These are phyloP conservation scores for Riparia riparia DNA, from an alignment of 2,113 vertebrate species.

Conservation along the genomic window DNA sequence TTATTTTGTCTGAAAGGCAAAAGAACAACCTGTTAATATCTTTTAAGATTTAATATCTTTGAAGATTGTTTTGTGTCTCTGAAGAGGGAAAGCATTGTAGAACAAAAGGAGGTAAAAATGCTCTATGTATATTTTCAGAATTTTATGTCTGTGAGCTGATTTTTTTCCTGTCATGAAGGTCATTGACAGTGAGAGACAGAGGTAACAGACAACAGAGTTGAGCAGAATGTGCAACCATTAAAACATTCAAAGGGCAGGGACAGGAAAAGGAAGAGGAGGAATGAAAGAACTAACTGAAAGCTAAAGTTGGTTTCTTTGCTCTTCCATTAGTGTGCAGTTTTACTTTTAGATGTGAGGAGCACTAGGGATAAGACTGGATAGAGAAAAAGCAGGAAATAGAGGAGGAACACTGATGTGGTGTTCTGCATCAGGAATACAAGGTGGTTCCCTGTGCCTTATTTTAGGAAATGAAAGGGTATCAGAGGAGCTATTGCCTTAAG, in stretches of 20 bases:
- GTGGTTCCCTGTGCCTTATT: background rate
- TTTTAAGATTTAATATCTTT: background rate
- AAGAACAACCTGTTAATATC: background rate
- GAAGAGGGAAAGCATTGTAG: background rate
- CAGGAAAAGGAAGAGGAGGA: background rate
- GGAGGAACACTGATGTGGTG: background rate
- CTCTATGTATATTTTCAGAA: background rate
- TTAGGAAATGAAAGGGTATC: background rate
- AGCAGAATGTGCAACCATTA: background rate
- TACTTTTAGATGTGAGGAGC: background rate
- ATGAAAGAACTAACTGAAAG: background rate
- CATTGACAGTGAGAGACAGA: background rate
- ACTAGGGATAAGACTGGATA: background rate
- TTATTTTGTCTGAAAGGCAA: background rate
- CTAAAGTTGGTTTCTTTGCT: background rate
- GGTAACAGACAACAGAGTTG: background rate
- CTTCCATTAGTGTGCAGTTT: background rate
- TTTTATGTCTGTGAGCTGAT: background rate
- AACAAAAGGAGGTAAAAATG: background rate
- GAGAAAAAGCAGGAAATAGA: background rate
- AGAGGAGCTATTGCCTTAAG: background rate
- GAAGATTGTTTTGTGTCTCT: rapidly evolving
- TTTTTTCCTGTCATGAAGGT: background rate
- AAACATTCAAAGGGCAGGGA: background rate
- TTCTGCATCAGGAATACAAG: background rate